Percentiles rank a stretch among this genome's conserved stretches.
Evolutionary conservation across 2,888 invertebrate species (phyloP).

Genomic region (Tipula helvola): DNA sequence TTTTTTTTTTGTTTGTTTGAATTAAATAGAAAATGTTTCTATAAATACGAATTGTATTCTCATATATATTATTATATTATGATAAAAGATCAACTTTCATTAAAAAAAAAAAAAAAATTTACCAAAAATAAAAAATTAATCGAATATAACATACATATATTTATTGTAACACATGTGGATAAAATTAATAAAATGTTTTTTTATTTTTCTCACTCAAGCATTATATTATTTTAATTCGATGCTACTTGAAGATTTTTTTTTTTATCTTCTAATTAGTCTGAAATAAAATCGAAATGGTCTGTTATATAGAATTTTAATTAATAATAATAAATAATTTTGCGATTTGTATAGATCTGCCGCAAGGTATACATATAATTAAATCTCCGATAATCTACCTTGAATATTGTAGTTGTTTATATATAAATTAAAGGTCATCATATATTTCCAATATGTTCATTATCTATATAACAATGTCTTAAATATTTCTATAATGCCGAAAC

Average conservation of each 20-base stretch:
- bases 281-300: background rate
- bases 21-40: background rate
- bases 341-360: background rate
- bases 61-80: background rate
- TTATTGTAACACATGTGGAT: background rate
- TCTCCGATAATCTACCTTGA: background rate
- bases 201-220: background rate
- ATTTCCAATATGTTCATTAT: background rate
- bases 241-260: background rate
- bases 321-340: background rate
- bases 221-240: background rate
- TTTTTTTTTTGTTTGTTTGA: background rate
- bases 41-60: background rate
- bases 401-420: background rate
- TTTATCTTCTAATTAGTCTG: background rate
- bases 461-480: background rate
- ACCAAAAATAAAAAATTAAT: background rate
- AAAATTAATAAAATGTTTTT: background rate
- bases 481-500: background rate
- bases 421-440: background rate
- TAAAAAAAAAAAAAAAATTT: background rate
- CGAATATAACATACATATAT: background rate
- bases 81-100: background rate
- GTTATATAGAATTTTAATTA: background rate
- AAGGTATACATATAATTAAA: background rate